These are phyloP conservation scores for Oryzias sinensis DNA, from an alignment of 2,797 vertebrate species.

Conservation along the genomic window DNA sequence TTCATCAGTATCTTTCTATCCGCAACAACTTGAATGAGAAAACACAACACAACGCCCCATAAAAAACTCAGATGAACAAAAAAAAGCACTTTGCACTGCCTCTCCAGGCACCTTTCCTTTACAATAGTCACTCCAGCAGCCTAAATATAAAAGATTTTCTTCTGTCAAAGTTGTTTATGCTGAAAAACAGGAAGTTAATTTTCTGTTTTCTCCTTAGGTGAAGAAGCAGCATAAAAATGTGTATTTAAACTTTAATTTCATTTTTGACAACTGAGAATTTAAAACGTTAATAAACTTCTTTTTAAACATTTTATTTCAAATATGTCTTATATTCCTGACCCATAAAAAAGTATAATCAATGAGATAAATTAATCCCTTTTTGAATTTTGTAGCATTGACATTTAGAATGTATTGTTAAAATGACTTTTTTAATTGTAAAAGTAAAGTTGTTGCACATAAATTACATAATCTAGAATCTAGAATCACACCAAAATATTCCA, in stretches of 20 bases:
- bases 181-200: constrained; percentile 9
- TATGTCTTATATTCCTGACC: too few relatives aligned
- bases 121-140: constrained; percentile 27
- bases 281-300: too few relatives aligned
- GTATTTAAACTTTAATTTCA: constrained; percentile 1
- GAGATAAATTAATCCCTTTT: too few relatives aligned
- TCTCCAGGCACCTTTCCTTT: constrained; percentile 41
- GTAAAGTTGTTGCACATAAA: too few relatives aligned
- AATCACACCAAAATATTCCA: too few relatives aligned
- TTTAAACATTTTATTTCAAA: too few relatives aligned
- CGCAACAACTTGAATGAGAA: constrained; percentile 8
- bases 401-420: too few relatives aligned
- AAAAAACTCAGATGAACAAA: constrained; percentile 28
- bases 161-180: constrained; percentile 43
- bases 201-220: constrained; percentile 23
- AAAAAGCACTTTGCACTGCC: constrained; percentile 22
- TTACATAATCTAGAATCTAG: too few relatives aligned
- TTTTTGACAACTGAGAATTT: too few relatives aligned
- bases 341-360: too few relatives aligned
- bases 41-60: constrained; percentile 34
- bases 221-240: constrained; percentile 3
- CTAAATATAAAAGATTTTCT: constrained; percentile 29
- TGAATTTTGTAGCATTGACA: too few relatives aligned
- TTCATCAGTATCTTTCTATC: constrained; percentile 1
- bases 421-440: too few relatives aligned